Base-by-base conservation (phyloP, 2,797 vertebrate species). In the Psittacula derbiana region DNA sequence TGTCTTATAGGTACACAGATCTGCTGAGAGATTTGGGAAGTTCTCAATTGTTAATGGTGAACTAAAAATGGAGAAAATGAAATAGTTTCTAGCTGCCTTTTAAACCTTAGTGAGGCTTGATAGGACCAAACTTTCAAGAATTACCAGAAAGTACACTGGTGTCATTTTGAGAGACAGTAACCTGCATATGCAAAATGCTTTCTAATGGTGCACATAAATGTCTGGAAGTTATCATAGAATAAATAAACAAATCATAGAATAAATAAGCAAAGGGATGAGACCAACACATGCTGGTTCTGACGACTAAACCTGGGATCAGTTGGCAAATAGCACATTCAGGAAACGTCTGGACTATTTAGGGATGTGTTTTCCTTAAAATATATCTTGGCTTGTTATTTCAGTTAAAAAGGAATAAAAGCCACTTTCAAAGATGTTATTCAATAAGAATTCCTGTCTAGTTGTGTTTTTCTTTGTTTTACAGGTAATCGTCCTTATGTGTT, bases 401-500 rank as follows among this genome's bases (percentile, higher is more conserved):
- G 8, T 60, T 67, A 36, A 38, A 78, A 84, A 49, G 18, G 12
- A 71, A 43, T 25, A 61, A 93, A 88, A 65, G 19, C 4, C 14
- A 6, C 16, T 69, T 55, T 23, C 16, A 75, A 53, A 69, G 16
- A 6, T 16, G 8, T 5, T 28, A 19, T 24, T 62, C 10, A 7
- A 24, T 72, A 23, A 38, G 15, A 73, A 62, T 16, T 12, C 38
- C 21, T 44, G 23, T 11, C 60, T 44, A 47, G 0, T 24, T 31
- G 3, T 50, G 18, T 47, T 66, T 31, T 82, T 23, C 16, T 95
- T 61, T 92, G 49, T 61, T 95, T 62, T 86, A 8, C 97, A 99
- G 99, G 97, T 66, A 98, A 86, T 46, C 99, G 99, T 7, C 98
- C 98, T 7, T 99, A 97, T 14, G 98, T 99, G 40, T 98, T 99